Conservation (phyloP, 2,888 invertebrate species). For the Cataglyphis albicans region DNA sequence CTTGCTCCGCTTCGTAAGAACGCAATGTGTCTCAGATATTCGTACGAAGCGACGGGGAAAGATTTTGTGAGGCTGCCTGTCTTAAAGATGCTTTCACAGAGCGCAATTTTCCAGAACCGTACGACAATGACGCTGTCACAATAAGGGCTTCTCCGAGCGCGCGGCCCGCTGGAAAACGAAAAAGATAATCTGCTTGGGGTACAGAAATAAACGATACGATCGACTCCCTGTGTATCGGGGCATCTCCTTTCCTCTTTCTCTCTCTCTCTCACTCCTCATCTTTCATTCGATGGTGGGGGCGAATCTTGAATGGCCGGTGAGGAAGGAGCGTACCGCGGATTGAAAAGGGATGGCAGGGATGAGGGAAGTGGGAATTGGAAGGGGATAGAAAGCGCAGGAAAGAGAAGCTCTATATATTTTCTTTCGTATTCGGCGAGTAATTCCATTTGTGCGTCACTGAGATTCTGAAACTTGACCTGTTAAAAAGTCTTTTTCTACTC, state of each 20-base stretch:
- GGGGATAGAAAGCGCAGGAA: constrained; percentile 55
- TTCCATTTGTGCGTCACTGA: constrained; percentile 83
- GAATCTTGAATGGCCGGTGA: constrained; percentile 63
- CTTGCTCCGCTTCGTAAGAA: constrained; percentile 57
- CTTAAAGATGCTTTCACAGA: constrained; percentile 73
- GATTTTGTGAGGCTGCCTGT: constrained; percentile 72
- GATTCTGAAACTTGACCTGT: constrained; percentile 83
- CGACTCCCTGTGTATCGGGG: constrained; percentile 74
- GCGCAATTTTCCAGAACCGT: constrained; percentile 82
- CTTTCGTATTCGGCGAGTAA: constrained; percentile 76
- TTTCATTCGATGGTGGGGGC: constrained; percentile 50
- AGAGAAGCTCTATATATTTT: constrained; percentile 55
- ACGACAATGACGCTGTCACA: constrained; percentile 83
- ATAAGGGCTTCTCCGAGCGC: constrained; percentile 74
- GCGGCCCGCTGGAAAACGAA: constrained; percentile 53
- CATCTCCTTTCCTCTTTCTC: constrained; percentile 21
- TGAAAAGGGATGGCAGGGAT: constrained; percentile 53
- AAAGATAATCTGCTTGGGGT: constrained; percentile 78
- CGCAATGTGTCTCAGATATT: constrained; percentile 58
- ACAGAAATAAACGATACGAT: constrained; percentile 83
- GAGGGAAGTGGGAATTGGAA: constrained; percentile 49
- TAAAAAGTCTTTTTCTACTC: constrained; percentile 81
- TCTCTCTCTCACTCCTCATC: constrained; percentile 32
- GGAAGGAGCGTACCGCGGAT: constrained; percentile 55
- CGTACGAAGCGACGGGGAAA: constrained; percentile 34